Percentiles rank a stretch among this genome's conserved stretches.
Conservation (phyloP, 2,113 vertebrate species). For the Syrmaticus mikado region DNA sequence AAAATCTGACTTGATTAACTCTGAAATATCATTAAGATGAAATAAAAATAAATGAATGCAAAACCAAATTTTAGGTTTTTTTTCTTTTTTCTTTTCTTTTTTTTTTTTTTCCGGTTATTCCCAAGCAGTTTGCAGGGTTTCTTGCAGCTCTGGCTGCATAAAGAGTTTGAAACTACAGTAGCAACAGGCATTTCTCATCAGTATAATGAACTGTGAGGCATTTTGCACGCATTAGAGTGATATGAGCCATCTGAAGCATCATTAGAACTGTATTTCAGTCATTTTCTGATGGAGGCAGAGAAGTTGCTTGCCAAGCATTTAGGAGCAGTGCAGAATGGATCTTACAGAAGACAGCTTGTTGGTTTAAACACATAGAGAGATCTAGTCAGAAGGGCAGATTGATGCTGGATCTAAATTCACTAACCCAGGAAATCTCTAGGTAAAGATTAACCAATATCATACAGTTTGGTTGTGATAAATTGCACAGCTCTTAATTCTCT, state of each 20-base stretch:
- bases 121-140: not conserved
- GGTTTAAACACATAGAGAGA: not conserved
- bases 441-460: not conserved
- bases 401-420: not conserved
- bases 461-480: not conserved
- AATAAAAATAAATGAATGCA: not conserved
- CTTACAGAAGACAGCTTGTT: not conserved
- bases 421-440: not conserved
- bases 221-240: not conserved
- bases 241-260: not conserved
- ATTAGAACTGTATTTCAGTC: not conserved
- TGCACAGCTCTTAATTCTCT: not conserved
- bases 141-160: not conserved
- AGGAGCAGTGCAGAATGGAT: not conserved
- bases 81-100: too few species aligned
- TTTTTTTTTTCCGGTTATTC: not conserved
- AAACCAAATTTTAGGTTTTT: not conserved
- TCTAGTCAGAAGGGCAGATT: not conserved
- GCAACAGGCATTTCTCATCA: not conserved
- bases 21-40: not conserved
- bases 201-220: not conserved
- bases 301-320: not conserved
- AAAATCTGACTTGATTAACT: not conserved
- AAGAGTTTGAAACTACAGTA: not conserved
- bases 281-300: not conserved